Percentiles rank a stretch among this genome's conserved stretches.
These are phyloP conservation scores for Hermodice carunculata DNA, from an alignment of 2,888 invertebrate genomes.

Conservation along the genomic window DNA sequence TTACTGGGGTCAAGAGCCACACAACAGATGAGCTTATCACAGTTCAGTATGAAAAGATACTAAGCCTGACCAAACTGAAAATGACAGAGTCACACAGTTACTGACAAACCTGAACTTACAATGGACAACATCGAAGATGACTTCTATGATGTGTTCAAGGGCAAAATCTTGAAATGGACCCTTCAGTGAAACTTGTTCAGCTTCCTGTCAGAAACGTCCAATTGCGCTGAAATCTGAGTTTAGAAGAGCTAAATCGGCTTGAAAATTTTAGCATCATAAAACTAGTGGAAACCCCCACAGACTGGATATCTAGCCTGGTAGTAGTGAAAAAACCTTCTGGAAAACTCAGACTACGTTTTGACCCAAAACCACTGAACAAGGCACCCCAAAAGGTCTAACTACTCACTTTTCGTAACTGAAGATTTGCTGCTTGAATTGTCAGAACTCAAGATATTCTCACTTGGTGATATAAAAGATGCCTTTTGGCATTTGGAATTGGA, in stretches of 20 bases:
- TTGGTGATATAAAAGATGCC: constrained; percentile 34
- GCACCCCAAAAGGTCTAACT: not conserved
- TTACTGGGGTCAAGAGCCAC: too few species aligned
- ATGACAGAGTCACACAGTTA: too few species aligned
- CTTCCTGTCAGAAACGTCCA: too few species aligned
- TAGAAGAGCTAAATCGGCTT: not conserved
- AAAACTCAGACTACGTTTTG: constrained; percentile 6
- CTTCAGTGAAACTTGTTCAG: too few species aligned
- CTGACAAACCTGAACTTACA: too few species aligned
- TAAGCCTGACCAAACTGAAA: too few species aligned
- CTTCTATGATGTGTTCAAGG: too few species aligned
- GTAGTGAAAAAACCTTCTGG: constrained; percentile 4
- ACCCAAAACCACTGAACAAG: constrained; percentile 16
- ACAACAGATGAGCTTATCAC: too few species aligned
- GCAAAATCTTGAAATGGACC: too few species aligned
- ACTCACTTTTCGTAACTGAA: constrained; percentile 16
- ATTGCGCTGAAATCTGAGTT: too few species aligned
- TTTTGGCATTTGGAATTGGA: constrained; percentile 42
- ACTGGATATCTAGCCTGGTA: constrained; percentile 6
- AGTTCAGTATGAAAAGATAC: too few species aligned
- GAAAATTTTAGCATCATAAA: not conserved
- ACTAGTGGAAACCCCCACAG: constrained; percentile 3
- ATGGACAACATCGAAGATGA: too few species aligned
- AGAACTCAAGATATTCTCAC: constrained; percentile 38
- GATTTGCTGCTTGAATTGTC: constrained; percentile 35